Conservation (phyloP, 2,113 vertebrate genomes). For the Athene noctua region DNA sequence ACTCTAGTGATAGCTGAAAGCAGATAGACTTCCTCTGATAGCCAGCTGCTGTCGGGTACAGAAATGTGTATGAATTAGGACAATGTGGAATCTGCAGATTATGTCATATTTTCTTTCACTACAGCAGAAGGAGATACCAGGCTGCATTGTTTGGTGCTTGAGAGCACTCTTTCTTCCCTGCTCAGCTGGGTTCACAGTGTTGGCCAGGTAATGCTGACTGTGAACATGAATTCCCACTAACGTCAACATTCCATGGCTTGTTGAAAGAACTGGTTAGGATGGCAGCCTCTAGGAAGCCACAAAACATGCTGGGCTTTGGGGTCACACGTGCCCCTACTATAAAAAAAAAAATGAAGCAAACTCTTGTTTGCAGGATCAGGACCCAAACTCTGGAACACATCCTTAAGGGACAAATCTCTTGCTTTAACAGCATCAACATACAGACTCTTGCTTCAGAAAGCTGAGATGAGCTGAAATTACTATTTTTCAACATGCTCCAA, state of each 20-base stretch:
- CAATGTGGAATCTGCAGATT: background rate
- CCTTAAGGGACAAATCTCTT: background rate
- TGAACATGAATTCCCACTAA: background rate
- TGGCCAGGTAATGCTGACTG: background rate
- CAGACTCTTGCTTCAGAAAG: background rate
- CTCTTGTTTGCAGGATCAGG: background rate
- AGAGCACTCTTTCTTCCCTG: background rate
- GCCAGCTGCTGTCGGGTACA: background rate
- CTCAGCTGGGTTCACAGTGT: background rate
- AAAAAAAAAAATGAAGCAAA: background rate
- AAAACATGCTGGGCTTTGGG: background rate
- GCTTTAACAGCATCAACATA: background rate
- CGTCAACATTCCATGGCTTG: background rate
- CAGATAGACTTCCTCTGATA: accelerated
- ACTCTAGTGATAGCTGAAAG: background rate
- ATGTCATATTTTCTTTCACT: background rate
- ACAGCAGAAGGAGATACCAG: background rate
- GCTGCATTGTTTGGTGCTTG: accelerated
- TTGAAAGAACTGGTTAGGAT: background rate
- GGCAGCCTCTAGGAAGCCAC: background rate
- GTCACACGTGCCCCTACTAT: no score
- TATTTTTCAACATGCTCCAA: background rate
- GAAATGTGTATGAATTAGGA: background rate
- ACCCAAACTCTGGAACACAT: no score
- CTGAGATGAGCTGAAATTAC: background rate